Base-by-base conservation (phyloP, 2,888 invertebrate genomes). In the Azorinus chamasolen region DNA sequence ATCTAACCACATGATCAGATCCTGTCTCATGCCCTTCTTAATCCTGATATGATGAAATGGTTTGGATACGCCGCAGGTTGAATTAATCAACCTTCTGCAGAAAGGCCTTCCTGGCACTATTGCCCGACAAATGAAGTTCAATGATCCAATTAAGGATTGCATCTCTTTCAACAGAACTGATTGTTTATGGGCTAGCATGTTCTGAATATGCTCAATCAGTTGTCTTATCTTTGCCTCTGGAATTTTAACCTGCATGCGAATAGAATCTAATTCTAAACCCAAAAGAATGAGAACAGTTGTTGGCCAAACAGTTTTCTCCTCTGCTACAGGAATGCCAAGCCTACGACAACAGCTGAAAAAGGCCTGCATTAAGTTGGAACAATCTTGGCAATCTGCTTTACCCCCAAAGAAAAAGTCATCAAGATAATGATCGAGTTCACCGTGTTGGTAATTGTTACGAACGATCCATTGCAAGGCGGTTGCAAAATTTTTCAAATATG, bases 401-500 rank as follows among this genome's bases (percentile, higher is more conserved):
- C 69, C 69, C 1, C 53, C 70, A 54, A 62, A 62, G 1, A 70
- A 16, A 27, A 70, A 70, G 25, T 70, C 70, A 48, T 70, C 70
- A 10, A 70, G 20, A 27, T 70, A 62, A 18, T 63, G 70, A 6
- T 45, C 25, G 0, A 70, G 3, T 5, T 37, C 43, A 12, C 62
- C 48, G 1, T 4, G 12, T 2, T 3, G 10, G n/a, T 25, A 59
- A n/a, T 32, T 41, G 22, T 25, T 58, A 5, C 45, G 27, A 5
- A 74, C 59, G 12, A 46, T n/a, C n/a, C n/a, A n/a, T n/a, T n/a
- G n/a, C n/a, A n/a, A n/a, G n/a, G n/a, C n/a, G n/a, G n/a, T n/a
- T n/a, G n/a, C 55, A 14, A 41, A 70, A 70, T 24, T 16, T 25
- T 22, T 70, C 70, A 16, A 51, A 69, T 4, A 54, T 39, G 10